phyloP scores from a whole-genome alignment of 2,888 invertebrate species.

The Dasypogon diadema region DNA sequence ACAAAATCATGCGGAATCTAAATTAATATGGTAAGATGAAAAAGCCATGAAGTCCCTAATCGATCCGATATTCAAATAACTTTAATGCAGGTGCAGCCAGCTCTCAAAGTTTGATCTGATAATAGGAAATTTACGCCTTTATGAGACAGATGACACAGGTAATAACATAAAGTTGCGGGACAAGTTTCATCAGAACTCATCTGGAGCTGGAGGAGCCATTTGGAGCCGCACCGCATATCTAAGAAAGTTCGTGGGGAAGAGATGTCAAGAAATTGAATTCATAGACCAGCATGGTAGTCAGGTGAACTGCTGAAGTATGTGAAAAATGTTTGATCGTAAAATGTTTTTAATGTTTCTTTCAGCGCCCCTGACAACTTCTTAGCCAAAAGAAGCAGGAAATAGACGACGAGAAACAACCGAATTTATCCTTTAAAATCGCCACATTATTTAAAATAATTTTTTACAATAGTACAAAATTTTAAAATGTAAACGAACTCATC shows the following conservation, averaged over 20 bases:
- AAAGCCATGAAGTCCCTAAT: constrained; percentile 18
- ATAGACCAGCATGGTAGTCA: no score
- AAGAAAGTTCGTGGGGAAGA: no score
- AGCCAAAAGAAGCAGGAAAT: no score
- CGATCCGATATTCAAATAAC: constrained; percentile 29
- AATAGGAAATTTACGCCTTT: constrained; percentile 29
- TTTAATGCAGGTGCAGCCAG: not conserved
- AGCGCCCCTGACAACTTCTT: no score
- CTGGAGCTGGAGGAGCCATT: not conserved
- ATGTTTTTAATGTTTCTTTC: not conserved
- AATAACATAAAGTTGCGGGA: constrained; percentile 15
- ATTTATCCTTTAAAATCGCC: no score
- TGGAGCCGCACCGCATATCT: no score
- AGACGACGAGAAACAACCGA: no score
- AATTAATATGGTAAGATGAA: not conserved
- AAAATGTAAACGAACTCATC: no score
- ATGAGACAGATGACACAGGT: constrained; percentile 3
- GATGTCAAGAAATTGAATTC: no score
- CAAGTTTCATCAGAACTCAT: constrained; percentile 30
- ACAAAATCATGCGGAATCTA: not conserved
- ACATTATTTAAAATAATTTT: no score
- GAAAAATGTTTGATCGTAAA: not conserved
- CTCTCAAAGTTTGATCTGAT: constrained; percentile 17
- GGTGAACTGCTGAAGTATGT: constrained; percentile 28
- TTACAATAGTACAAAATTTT: no score